Percentiles rank a stretch among this genome's conserved stretches.
Evolutionary conservation across 2,797 vertebrate species (phyloP).

Genomic region (Morus bassanus): DNA sequence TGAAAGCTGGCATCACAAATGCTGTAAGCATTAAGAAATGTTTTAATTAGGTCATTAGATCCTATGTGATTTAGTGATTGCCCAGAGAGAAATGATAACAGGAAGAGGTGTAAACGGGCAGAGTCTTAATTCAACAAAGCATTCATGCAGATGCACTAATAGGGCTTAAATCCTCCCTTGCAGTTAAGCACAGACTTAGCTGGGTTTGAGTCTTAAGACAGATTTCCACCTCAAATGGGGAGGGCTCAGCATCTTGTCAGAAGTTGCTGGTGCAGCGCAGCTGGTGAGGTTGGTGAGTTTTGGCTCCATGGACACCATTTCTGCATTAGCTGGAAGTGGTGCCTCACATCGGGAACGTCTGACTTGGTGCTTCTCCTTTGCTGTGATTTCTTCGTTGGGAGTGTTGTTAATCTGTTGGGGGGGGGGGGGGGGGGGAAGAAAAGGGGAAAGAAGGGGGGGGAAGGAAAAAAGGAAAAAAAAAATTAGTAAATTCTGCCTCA

Average conservation of each 20-base stretch:
- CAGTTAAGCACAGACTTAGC: background rate
- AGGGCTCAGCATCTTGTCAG: background rate
- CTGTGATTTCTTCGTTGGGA: background rate
- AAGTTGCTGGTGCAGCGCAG: background rate
- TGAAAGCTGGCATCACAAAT: constrained; percentile 29
- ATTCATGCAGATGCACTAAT: background rate
- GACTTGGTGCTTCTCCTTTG: background rate
- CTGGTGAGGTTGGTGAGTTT: background rate
- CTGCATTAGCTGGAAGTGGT: background rate
- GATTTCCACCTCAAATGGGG: background rate
- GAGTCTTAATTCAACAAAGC: background rate
- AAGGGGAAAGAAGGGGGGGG: too few relatives aligned
- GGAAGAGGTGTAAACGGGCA: background rate
- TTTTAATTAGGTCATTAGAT: constrained; percentile 55
- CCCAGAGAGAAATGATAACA: background rate
- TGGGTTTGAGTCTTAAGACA: background rate
- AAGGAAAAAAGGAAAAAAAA: too few relatives aligned
- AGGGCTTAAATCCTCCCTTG: background rate
- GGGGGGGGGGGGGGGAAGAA: fast-evolving
- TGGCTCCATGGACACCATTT: background rate
- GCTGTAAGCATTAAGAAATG: background rate
- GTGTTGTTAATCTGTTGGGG: background rate
- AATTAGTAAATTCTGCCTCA: background rate
- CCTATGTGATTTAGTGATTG: constrained; percentile 18
- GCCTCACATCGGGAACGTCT: background rate